Evolutionary conservation across 2,113 vertebrate species (phyloP).

Genomic region (Odontesthes bonariensis): DNA sequence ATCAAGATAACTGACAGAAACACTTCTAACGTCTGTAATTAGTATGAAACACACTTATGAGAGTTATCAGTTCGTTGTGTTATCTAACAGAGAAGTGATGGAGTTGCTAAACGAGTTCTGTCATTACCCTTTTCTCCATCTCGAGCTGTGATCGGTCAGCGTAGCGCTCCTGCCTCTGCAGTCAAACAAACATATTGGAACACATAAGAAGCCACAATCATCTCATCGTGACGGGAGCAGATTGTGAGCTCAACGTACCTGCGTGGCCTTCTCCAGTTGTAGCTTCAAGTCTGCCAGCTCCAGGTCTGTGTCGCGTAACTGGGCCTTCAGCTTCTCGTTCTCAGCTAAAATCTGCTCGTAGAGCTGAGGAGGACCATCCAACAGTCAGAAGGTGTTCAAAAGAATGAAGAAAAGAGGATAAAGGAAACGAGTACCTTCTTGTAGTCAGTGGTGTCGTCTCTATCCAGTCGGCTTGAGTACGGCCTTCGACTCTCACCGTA

Average conservation of each 20-base stretch:
- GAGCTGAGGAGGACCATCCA: constrained; percentile 81
- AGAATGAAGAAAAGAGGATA: not conserved
- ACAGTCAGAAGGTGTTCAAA: not conserved
- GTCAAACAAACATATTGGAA: not conserved
- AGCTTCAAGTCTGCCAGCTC: constrained; percentile 95
- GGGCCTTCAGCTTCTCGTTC: constrained; percentile 97
- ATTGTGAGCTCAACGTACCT: constrained; percentile 79
- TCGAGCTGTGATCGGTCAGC: constrained; percentile 97
- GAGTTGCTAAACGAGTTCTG: not conserved
- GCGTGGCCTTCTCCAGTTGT: constrained; percentile 96
- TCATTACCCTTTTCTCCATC: constrained; percentile 98
- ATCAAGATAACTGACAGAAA: constrained; percentile 11
- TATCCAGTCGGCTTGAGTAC: constrained; percentile 89
- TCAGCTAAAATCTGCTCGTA: constrained; percentile 97
- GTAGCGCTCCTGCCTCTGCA: constrained; percentile 97
- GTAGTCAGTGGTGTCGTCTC: constrained; percentile 94
- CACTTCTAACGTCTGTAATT: constrained; percentile 7
- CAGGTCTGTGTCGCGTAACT: constrained; percentile 95
- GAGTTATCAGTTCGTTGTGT: not conserved
- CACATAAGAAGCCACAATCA: fast-evolving
- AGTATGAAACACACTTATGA: constrained; percentile 25
- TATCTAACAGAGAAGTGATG: not conserved
- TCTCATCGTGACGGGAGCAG: fast-evolving
- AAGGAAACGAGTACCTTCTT: constrained; percentile 87
- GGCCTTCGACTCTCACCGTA: constrained; percentile 90